Evolutionary conservation across 2,797 vertebrate genomes (phyloP), one percentile per base, ranked within the genome.

Genomic region (Poecilia velifera): DNA sequence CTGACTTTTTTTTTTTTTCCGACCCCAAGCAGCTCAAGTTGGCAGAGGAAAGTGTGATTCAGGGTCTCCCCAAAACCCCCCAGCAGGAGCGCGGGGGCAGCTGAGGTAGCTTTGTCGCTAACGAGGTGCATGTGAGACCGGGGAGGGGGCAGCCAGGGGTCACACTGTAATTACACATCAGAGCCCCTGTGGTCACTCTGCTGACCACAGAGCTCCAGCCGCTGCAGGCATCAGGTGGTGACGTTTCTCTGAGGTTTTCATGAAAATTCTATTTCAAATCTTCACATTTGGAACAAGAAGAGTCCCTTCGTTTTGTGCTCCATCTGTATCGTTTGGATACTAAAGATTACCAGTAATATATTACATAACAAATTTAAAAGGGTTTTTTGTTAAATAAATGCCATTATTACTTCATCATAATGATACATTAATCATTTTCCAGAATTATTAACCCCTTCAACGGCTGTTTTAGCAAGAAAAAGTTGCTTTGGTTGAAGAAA

Each of bases 151-250:
- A 90, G 81, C 87, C 82, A 86, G 84, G 85, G 92, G 92, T 95
- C 94, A 91, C 6, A 13, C 76, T 83, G 91, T 95, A 95, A 95
- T 95, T 95, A 94, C 91, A 94, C 89, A 92, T 93, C 92, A 90
- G 85, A 84, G 90, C 92, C 89, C 87, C 91, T 84, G 89, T 87
- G 91, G 93, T 94, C 92, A 93, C 81, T 82, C 41, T 7, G 75
- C 81, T 76, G 84, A 88, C 83, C 84, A n/a, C 72, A 74, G 77
- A 59, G 86, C 81, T 78, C 80, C 78, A 64, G 78, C 73, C 72
- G 57, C 45, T 64, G 62, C 78, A 49, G 80, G 74, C 66, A 73
- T 79, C 84, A 80, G 88, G 72, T n/a, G 55, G 71, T 18, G 66
- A 71, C 36, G 28, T 59, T 75, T 72, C 73, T 62, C n/a, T 70